Evolutionary conservation across 1,140 invertebrate species (phyloP).

Genomic region (Leptestheria dahalacensis): DNA sequence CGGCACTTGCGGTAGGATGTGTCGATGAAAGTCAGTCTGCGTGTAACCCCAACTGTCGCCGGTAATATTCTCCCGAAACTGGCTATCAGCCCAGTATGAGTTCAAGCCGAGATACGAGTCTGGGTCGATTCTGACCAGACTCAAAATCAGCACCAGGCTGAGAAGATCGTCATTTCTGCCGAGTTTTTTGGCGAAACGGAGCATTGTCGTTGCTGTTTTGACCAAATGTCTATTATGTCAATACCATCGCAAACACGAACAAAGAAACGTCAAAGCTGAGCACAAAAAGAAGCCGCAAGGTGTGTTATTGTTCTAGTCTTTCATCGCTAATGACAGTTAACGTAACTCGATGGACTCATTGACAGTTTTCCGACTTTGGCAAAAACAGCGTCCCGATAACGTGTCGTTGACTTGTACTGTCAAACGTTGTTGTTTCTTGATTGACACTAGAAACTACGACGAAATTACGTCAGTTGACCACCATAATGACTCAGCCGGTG

Average conservation of each 20-base stretch:
- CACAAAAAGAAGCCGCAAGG: neutral
- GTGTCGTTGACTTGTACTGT: neutral
- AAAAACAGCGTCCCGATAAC: neutral
- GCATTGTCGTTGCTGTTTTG: slow-evolving; percentile 25
- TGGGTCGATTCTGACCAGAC: slow-evolving; percentile 54
- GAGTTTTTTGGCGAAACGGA: slow-evolving; percentile 57
- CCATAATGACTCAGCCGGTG: neutral
- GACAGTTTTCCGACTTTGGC: neutral
- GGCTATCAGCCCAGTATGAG: slow-evolving; percentile 18
- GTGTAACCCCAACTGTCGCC: slow-evolving; percentile 29
- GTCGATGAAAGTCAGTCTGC: slow-evolving; percentile 30
- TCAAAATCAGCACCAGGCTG: slow-evolving; percentile 57
- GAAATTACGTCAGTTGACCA: neutral
- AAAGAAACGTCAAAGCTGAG: no score
- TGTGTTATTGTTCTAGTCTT: neutral
- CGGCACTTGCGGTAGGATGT: slow-evolving; percentile 32
- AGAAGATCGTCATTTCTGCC: slow-evolving; percentile 49
- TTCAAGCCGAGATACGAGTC: slow-evolving; percentile 43
- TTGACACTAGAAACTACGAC: no score
- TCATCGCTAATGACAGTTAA: no score
- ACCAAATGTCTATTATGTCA: neutral
- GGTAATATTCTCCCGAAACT: slow-evolving; percentile 28
- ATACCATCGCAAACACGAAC: neutral
- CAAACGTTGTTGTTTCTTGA: no score
- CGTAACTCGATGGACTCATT: neutral